Conservation (phyloP, 2,888 invertebrate species). For the Cephonodes hylas region DNA sequence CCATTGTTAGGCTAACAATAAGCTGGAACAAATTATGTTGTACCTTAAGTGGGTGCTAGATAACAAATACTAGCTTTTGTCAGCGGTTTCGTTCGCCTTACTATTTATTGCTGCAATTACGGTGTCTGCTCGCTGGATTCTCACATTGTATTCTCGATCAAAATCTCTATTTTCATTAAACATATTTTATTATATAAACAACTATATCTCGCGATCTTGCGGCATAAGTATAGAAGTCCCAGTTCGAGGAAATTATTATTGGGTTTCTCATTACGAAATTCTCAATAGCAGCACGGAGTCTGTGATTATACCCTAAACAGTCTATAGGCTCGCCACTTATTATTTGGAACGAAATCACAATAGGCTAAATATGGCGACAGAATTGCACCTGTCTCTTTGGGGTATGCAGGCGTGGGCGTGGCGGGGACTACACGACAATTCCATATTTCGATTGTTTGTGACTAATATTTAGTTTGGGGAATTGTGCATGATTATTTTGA, state of each 20-base stretch:
- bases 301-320: too few relatives aligned
- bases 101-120: neutral
- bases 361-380: too few relatives aligned
- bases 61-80: neutral
- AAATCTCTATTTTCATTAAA: neutral
- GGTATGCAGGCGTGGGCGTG: too few relatives aligned
- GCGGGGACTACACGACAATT: too few relatives aligned
- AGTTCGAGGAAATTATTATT: too few relatives aligned
- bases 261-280: too few relatives aligned
- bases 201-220: neutral
- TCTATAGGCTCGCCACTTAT: too few relatives aligned
- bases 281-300: too few relatives aligned
- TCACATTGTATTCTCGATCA: neutral
- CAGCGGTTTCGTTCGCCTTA: neutral
- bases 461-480: neutral
- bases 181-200: neutral
- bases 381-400: too few relatives aligned
- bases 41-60: neutral
- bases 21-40: constrained; percentile 1
- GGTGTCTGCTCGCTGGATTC: neutral
- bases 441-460: too few relatives aligned
- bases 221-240: too few relatives aligned
- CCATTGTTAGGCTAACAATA: constrained; percentile 6
- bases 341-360: too few relatives aligned
- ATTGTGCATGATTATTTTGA: neutral